phyloP scores from a whole-genome alignment of 2,113 vertebrate species.

The Perognathus longimembris region DNA sequence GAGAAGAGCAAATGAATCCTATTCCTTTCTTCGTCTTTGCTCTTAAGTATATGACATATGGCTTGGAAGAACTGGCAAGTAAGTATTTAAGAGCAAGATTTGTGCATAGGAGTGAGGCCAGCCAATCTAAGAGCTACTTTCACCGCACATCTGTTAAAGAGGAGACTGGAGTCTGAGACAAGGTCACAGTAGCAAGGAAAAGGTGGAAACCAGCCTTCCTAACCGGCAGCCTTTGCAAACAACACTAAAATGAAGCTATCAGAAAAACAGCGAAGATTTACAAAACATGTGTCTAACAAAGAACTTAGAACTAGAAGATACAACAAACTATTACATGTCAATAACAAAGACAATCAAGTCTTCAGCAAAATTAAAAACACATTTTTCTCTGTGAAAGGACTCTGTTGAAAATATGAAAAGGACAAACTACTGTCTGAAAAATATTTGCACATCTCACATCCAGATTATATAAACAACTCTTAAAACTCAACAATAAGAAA shows the following conservation, averaged over 20 bases:
- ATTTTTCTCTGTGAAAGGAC: conserved; percentile 1
- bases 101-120: not conserved
- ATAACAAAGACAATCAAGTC: not conserved
- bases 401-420: not conserved
- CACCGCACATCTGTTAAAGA: not conserved
- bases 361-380: not conserved
- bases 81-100: not conserved
- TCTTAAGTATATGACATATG: not conserved
- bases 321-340: not conserved
- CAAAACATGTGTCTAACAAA: not conserved
- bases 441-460: conserved; percentile 18
- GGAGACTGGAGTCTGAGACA: not conserved
- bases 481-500: conserved; percentile 20
- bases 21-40: not conserved
- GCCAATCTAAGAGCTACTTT: not conserved
- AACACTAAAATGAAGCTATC: not conserved
- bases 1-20: not conserved
- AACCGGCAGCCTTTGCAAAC: not conserved
- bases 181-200: not conserved
- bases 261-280: not conserved
- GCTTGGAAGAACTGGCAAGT: not conserved
- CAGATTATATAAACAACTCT: conserved; percentile 20
- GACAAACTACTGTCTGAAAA: not conserved
- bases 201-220: not conserved
- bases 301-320: not conserved